Evolutionary conservation across 2,113 vertebrate genomes (phyloP).

Genomic region (Turnix velox): DNA sequence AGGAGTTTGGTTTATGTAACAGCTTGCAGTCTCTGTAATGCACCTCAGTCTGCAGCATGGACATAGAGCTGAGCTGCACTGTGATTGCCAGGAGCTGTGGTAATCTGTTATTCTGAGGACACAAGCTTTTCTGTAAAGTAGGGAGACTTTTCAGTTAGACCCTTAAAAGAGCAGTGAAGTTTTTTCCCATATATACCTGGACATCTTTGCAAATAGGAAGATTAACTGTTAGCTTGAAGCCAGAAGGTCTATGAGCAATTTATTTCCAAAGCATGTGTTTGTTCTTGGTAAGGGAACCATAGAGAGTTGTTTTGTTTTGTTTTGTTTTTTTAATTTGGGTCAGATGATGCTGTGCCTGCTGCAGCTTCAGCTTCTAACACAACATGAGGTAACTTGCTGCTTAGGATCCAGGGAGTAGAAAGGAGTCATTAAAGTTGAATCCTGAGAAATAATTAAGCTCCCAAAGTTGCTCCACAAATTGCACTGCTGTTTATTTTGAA

Average conservation of each 20-base stretch:
- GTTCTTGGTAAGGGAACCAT: not conserved
- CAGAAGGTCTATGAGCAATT: conserved; percentile 31
- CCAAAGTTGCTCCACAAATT: not conserved
- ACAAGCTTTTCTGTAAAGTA: conserved; percentile 22
- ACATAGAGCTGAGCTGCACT: not conserved
- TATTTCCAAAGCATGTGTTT: conserved; percentile 1
- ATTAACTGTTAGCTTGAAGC: conserved; percentile 31
- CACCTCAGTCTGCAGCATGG: not conserved
- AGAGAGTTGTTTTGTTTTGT: not conserved
- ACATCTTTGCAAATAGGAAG: conserved; percentile 12
- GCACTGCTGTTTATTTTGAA: not conserved
- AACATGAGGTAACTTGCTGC: not conserved
- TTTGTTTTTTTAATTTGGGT: not conserved
- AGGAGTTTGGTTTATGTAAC: conserved; percentile 18
- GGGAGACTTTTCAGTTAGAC: conserved; percentile 12
- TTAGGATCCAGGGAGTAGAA: not conserved
- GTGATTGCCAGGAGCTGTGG: not conserved
- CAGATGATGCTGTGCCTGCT: not conserved
- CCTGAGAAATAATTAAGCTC: conserved; percentile 2
- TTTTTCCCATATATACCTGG: conserved; percentile 26
- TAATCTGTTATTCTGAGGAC: conserved; percentile 6
- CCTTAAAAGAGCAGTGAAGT: conserved; percentile 18
- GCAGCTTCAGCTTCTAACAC: not conserved
- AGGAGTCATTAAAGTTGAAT: not conserved
- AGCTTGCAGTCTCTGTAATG: not conserved